A percentile compares a stretch with the other conserved stretches of the same genome.
phyloP scores from a whole-genome alignment of 2,797 vertebrate species.

The Rhynchonycteris naso region DNA sequence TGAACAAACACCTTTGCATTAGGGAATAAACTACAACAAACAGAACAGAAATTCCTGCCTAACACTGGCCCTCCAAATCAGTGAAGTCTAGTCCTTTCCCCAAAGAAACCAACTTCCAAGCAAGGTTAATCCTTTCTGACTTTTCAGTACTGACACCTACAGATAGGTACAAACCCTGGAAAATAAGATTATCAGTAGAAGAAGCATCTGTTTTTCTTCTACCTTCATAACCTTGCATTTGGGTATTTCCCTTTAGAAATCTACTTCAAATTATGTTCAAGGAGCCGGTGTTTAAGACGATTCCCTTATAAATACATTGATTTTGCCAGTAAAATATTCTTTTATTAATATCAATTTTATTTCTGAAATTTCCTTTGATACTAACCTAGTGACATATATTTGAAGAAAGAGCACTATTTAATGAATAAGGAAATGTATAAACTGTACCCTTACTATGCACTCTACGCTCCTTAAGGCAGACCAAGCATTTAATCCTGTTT shows the following conservation, averaged over 20 bases:
- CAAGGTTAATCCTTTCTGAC: not conserved
- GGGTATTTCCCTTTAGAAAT: not conserved
- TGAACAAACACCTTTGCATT: not conserved
- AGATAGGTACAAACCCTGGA: not conserved
- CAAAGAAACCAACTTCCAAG: not conserved
- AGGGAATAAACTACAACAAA: not conserved
- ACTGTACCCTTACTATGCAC: not conserved
- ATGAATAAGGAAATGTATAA: slow-evolving; percentile 14
- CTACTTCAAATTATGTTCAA: slow-evolving; percentile 14
- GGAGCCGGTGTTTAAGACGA: not conserved
- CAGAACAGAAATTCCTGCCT: not conserved
- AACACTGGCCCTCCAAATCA: not conserved
- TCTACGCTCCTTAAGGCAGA: not conserved
- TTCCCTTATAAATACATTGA: not conserved
- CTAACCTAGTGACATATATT: not conserved
- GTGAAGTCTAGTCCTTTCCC: not conserved
- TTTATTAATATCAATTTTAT: not conserved
- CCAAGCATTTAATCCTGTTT: not conserved
- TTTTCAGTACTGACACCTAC: not conserved
- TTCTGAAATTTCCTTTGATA: not conserved
- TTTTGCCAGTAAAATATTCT: not conserved
- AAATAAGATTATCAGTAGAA: not conserved
- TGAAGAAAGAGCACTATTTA: not conserved
- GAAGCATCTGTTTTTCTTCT: not conserved
- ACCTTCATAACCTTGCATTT: not conserved